These are phyloP conservation scores for Eremophila alpestris DNA, from an alignment of 2,797 vertebrate genomes.

Conservation along the genomic window DNA sequence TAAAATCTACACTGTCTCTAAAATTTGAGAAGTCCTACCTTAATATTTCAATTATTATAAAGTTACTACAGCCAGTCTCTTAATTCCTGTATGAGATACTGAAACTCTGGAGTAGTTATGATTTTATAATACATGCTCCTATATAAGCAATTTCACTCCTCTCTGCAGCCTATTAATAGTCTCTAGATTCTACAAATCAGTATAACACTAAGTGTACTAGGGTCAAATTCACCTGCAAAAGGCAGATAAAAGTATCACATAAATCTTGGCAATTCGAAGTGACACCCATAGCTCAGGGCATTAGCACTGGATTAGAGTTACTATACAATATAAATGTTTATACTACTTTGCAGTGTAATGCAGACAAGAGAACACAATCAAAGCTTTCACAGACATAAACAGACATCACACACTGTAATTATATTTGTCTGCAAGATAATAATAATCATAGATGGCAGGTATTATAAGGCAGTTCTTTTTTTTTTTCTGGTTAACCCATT, in stretches of 20 bases:
- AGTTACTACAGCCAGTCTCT: constrained; percentile 10
- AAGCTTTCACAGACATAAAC: constrained; percentile 76
- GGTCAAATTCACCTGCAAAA: constrained; percentile 65
- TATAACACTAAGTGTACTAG: not conserved
- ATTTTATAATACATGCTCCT: not conserved
- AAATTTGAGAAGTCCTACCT: not conserved
- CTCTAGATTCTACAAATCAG: constrained; percentile 2
- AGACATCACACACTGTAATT: constrained; percentile 80
- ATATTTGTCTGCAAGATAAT: constrained; percentile 80
- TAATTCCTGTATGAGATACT: not conserved
- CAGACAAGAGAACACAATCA: constrained; percentile 77
- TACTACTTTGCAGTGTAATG: constrained; percentile 63
- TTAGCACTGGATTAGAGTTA: constrained; percentile 65
- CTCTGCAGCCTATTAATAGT: constrained; percentile 10
- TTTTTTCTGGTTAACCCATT: constrained; percentile 65
- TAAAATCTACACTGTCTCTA: constrained; percentile 32
- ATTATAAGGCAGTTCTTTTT: constrained; percentile 66
- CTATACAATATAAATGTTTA: constrained; percentile 73
- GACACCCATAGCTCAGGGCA: constrained; percentile 65
- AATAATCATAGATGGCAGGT: constrained; percentile 77
- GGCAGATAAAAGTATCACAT: constrained; percentile 25
- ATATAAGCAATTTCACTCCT: constrained; percentile 12
- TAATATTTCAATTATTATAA: constrained; percentile 43
- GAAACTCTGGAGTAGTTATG: not conserved
- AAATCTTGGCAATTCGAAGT: constrained; percentile 58